Percentiles rank a stretch among this genome's conserved stretches.
Conservation (phyloP, 2,797 vertebrate genomes). For the Scleropages formosus region DNA sequence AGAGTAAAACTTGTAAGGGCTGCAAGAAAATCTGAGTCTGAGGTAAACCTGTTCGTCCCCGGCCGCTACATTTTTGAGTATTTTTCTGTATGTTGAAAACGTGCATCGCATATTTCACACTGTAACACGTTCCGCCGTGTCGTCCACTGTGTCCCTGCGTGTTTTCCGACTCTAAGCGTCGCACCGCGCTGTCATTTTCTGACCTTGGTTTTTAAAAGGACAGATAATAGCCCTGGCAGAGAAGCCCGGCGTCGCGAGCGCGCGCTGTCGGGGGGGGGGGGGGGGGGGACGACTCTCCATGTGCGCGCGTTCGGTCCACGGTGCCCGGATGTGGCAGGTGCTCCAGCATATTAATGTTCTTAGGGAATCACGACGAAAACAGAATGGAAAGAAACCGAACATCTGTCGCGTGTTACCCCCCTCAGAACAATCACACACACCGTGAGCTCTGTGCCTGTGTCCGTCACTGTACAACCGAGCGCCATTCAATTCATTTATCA, state of each 20-base stretch:
- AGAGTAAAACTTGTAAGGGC: too few relatives aligned
- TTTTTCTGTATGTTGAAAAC: too few relatives aligned
- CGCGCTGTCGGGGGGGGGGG: background rate
- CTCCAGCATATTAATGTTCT: background rate
- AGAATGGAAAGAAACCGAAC: too few relatives aligned
- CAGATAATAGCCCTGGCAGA: slow-evolving; percentile 3
- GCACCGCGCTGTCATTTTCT: slow-evolving; percentile 68
- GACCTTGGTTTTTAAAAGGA: slow-evolving; percentile 61
- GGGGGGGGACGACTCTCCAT: background rate
- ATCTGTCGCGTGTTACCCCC: too few relatives aligned
- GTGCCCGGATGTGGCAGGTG: slow-evolving; percentile 13
- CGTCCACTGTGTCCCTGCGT: too few relatives aligned
- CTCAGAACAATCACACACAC: too few relatives aligned
- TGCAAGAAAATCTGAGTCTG: too few relatives aligned
- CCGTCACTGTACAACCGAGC: too few relatives aligned
- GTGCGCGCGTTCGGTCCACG: background rate
- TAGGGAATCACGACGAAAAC: background rate
- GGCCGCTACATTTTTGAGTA: background rate
- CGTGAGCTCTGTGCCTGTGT: too few relatives aligned
- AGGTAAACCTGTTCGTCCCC: background rate
- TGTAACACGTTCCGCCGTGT: slow-evolving; percentile 40
- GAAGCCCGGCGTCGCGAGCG: background rate
- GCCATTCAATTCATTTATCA: too few relatives aligned
- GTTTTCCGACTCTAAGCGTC: too few relatives aligned
- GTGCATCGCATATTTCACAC: too few relatives aligned